Percentiles rank a stretch among this genome's conserved stretches.
Evolutionary conservation across 1,140 invertebrate genomes (phyloP).

Genomic region (Sitodiplosis mosellana): DNA sequence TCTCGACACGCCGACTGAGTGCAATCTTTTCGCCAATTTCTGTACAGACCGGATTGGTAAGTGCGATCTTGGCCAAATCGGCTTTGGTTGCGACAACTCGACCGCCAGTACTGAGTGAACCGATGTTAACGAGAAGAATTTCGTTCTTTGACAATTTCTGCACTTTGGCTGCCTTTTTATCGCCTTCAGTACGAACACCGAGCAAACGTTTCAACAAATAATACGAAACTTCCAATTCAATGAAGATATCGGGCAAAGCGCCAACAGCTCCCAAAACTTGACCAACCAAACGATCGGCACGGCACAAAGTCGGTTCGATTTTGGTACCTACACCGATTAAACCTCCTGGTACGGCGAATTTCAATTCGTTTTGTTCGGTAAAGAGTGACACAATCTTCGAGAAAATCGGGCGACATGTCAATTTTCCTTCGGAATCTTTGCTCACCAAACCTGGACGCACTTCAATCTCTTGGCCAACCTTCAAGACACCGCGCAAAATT

Average conservation of each 20-base stretch:
- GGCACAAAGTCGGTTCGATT: conserved; percentile 94
- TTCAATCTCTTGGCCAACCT: conserved; percentile 55
- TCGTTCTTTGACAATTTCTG: conserved; percentile 77
- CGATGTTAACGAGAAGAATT: conserved; percentile 94
- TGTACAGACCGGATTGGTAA: conserved; percentile 96
- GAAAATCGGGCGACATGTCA: conserved; percentile 91
- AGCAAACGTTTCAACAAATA: conserved; percentile 87
- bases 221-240: conserved; percentile 96
- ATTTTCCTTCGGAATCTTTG: conserved; percentile 87
- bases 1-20: conserved; percentile 90
- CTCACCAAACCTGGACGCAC: conserved; percentile 89
- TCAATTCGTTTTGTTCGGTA: conserved; percentile 96
- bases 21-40: conserved; percentile 98
- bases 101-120: conserved; percentile 94
- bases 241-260: conserved; percentile 91
- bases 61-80: conserved; percentile 93
- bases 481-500: conserved; percentile 86
- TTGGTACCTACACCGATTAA: conserved; percentile 97
- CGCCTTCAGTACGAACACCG: conserved; percentile 95
- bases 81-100: conserved; percentile 88
- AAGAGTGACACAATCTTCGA: conserved; percentile 95
- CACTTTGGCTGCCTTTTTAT: conserved; percentile 96
- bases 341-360: conserved; percentile 97
- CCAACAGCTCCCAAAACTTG: conserved; percentile 97
- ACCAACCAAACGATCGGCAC: conserved; percentile 94